These are phyloP conservation scores for Cheilosia urbana DNA, from an alignment of 2,888 invertebrate genomes.

Conservation along the genomic window DNA sequence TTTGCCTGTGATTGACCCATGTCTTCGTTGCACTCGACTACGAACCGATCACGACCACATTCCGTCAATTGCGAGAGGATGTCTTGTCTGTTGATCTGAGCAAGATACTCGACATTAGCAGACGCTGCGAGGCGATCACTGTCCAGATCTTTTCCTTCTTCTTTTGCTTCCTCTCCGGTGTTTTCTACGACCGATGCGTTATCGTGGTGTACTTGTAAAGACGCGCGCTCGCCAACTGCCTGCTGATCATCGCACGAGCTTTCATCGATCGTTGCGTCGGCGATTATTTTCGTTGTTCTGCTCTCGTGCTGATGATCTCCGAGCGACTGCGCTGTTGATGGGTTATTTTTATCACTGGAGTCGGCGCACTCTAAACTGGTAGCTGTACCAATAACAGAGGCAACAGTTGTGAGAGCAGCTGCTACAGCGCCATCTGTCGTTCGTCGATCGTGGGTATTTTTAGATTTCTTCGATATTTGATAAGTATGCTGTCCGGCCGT, in stretches of 20 bases:
- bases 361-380: constrained; percentile 55
- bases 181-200: constrained; percentile 49
- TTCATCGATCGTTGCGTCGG: constrained; percentile 52
- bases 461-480: constrained; percentile 68
- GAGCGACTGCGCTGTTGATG: constrained; percentile 50
- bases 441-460: constrained; percentile 49
- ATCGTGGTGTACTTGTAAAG: constrained; percentile 50
- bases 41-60: constrained; percentile 78
- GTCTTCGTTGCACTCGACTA: constrained; percentile 68
- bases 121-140: constrained; percentile 72
- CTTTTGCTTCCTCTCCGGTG: constrained; percentile 34
- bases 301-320: constrained; percentile 61
- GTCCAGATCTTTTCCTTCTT: constrained; percentile 36
- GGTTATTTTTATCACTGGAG: constrained; percentile 60
- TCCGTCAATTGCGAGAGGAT: constrained; percentile 76
- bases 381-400: constrained; percentile 51
- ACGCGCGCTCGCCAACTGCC: constrained; percentile 57
- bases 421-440: constrained; percentile 67
- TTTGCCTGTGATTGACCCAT: constrained; percentile 76
- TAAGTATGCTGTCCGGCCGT: constrained; percentile 52
- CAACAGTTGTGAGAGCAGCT: constrained; percentile 41
- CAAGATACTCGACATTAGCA: constrained; percentile 61
- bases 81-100: constrained; percentile 3
- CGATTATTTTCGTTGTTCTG: constrained; percentile 49
- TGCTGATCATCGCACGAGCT: constrained; percentile 62